phyloP scores from a whole-genome alignment of 2,113 vertebrate genomes.

The Geococcyx californianus region DNA sequence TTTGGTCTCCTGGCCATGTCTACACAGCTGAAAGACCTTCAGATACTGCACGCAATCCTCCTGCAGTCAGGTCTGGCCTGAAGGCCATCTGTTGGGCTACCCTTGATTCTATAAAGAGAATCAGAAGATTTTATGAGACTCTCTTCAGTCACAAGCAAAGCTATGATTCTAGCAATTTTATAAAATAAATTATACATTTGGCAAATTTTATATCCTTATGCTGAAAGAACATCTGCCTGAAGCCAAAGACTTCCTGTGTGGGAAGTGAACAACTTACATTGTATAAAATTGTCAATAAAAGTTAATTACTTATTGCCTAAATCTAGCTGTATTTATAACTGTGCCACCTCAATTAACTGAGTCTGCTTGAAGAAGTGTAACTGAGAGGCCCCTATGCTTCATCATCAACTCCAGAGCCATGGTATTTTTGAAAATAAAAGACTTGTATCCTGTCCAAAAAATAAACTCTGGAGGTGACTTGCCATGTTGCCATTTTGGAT shows the following conservation, averaged over 20 bases:
- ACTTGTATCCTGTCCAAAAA: conserved; percentile 67
- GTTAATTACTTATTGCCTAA: conserved; percentile 35
- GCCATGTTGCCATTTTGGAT: conserved; percentile 58
- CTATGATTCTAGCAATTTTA: neutral
- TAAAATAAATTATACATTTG: neutral
- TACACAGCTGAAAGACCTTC: neutral
- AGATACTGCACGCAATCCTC: neutral
- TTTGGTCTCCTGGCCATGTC: neutral
- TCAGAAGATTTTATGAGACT: neutral
- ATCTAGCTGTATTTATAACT: neutral
- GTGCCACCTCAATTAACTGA: neutral
- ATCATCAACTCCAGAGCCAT: conserved; percentile 17
- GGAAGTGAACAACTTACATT: conserved; percentile 8
- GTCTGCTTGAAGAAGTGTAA: neutral
- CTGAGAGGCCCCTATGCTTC: conserved; percentile 23
- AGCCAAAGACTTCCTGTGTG: conserved; percentile 18
- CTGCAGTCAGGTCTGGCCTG: neutral
- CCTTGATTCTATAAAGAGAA: neutral
- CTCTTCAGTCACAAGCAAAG: neutral
- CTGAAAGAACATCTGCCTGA: conserved; percentile 32
- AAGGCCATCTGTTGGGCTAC: neutral
- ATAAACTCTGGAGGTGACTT: conserved; percentile 36
- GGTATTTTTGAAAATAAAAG: conserved; percentile 61
- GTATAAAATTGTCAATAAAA: conserved; percentile 47
- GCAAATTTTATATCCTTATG: conserved; percentile 14